Base-by-base conservation (phyloP, 1,140 invertebrate species). In the Homarus americanus region DNA sequence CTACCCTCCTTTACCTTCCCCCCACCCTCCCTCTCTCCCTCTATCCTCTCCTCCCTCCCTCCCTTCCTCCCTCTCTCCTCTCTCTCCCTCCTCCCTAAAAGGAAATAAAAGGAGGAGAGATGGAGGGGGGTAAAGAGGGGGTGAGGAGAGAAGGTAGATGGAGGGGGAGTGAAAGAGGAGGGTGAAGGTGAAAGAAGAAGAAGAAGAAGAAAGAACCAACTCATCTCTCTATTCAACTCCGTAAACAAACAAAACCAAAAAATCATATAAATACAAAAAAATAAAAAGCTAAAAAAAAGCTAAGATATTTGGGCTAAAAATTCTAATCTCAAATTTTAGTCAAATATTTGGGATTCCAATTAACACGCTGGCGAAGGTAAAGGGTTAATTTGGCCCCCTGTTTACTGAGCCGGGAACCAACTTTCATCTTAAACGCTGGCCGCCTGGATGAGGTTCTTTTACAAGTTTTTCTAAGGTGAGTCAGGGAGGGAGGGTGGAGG, bases 341-440 rank as follows among this genome's bases (percentile, higher is more conserved):
- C 79, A 89, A 89, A 89, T 89, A 89, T 89, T 89, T 89, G 86
- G 66, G 53, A 89, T 89, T 53, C 82, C 87, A 89, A 89, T 89
- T 82, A 89, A 82, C 63, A 72, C 78, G 63, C 36, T 32, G 40
- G 36, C 20, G 44, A 38, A 24, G 76, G 36, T 58, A 82, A 73
- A 58, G 87, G 76, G 32, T 89, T 89, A 82, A 89, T 89, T 82
- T 82, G 66, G 32, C 24, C n/a, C 32, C 34, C 9, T 89, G 87
- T 89, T 89, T 82, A 41, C 86, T 36, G 17, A 80, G 40, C 63
- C 17, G 12, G 58, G 53, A 38, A 9, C 24, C 40, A 88, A 80
- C 86, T 88, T 88, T 80, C 76, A 82, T 80, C 86, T 72, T 88
- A 88, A 88, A 88, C 78, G 86, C 38, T 80, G 34, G 32, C 12